These are phyloP conservation scores for Andrena dorsata DNA, from an alignment of 2,888 invertebrate species.

Conservation along the genomic window DNA sequence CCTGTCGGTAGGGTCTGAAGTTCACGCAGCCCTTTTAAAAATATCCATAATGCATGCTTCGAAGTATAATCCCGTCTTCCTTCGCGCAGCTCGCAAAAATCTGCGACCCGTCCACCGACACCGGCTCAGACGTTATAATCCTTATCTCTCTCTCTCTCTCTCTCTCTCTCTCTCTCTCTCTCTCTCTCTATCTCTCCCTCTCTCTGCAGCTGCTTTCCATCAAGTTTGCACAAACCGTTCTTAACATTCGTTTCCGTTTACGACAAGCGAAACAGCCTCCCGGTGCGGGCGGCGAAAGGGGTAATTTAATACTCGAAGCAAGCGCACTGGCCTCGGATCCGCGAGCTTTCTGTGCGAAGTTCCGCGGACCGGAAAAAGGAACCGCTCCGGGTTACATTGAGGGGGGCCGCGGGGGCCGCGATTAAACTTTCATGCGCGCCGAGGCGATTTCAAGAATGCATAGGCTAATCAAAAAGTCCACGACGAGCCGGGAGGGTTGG, in stretches of 20 bases:
- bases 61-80: slow-evolving; percentile 41
- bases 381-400: slow-evolving; percentile 51
- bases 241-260: slow-evolving; percentile 35
- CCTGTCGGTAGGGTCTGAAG: slow-evolving; percentile 8
- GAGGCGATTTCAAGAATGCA: slow-evolving; percentile 77
- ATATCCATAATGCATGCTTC: slow-evolving; percentile 52
- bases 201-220: no score
- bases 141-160: slow-evolving; percentile 30
- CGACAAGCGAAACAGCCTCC: slow-evolving; percentile 14
- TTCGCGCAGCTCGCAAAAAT: slow-evolving; percentile 31
- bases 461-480: slow-evolving; percentile 76
- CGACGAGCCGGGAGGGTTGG: slow-evolving; percentile 2
- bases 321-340: neutral
- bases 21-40: slow-evolving; percentile 43
- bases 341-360: slow-evolving; percentile 15
- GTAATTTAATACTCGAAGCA: slow-evolving; percentile 42
- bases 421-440: slow-evolving; percentile 68
- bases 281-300: neutral
- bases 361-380: slow-evolving; percentile 50
- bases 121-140: slow-evolving; percentile 60
- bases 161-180: slow-evolving; percentile 21
- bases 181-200: no score
- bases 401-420: slow-evolving; percentile 40
- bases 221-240: slow-evolving; percentile 38
- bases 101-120: slow-evolving; percentile 37